These are phyloP conservation scores for Morphnarchus princeps DNA, from an alignment of 2,113 vertebrate species.

Conservation along the genomic window DNA sequence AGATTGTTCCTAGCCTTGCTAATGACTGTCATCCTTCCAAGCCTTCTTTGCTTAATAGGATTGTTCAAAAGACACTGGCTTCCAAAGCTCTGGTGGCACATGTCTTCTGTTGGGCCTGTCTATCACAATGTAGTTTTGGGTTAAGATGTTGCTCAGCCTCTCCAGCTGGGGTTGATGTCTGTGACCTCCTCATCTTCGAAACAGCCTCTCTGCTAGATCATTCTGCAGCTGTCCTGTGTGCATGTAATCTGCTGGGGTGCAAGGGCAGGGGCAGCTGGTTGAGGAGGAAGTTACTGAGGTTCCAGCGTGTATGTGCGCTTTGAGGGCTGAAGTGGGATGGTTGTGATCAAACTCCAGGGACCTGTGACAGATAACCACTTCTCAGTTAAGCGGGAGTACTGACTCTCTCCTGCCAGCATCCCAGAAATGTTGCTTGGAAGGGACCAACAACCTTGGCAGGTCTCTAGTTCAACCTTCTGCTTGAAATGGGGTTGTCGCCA, in stretches of 20 bases:
- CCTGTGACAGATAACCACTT: background rate
- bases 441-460: background rate
- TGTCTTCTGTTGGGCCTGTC: background rate
- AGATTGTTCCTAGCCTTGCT: background rate
- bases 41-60: background rate
- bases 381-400: background rate
- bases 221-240: background rate
- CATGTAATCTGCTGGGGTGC: background rate
- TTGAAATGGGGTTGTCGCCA: background rate
- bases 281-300: background rate
- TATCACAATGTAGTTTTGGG: background rate
- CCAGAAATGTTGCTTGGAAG: background rate
- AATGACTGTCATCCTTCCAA: background rate
- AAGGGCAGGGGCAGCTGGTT: background rate
- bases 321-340: background rate
- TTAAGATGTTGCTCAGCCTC: background rate
- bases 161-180: background rate
- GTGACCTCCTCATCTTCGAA: background rate
- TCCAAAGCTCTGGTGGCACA: background rate
- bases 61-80: background rate
- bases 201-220: background rate
- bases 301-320: accelerated
- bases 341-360: background rate
- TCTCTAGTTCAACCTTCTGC: background rate
- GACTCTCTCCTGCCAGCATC: background rate